These are phyloP conservation scores for Calephelis perditalis DNA, from an alignment of 2,888 invertebrate genomes.

Conservation along the genomic window DNA sequence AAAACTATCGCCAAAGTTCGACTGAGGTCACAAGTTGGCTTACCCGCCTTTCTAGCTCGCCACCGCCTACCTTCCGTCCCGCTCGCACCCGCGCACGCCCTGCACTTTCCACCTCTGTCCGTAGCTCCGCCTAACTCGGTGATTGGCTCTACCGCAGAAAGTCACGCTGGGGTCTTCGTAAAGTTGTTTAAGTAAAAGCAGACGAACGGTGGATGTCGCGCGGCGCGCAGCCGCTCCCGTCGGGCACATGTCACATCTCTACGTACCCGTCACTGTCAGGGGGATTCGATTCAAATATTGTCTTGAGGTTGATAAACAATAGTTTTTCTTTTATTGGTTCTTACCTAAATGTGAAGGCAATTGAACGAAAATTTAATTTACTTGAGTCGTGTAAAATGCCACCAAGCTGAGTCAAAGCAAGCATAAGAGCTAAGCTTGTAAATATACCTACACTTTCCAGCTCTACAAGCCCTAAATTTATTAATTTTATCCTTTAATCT, in stretches of 20 bases:
- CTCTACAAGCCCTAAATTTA: too few species aligned
- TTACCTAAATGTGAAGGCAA: too few species aligned
- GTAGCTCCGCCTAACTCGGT: constrained; percentile 38
- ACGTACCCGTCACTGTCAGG: too few species aligned
- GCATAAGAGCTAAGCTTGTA: too few species aligned
- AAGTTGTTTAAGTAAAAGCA: neutral
- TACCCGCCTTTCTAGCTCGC: constrained; percentile 29
- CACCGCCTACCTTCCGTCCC: constrained; percentile 37
- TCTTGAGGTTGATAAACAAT: too few species aligned
- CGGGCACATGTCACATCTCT: neutral
- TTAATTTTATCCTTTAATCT: too few species aligned
- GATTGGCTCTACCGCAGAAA: constrained; percentile 17
- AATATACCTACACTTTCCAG: too few species aligned
- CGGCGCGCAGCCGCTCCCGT: neutral
- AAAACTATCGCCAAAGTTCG: constrained; percentile 29
- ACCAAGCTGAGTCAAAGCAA: too few species aligned
- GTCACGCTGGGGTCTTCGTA: neutral
- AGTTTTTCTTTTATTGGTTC: too few species aligned
- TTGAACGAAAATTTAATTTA: too few species aligned
- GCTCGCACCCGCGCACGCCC: constrained; percentile 21
- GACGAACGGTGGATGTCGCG: neutral
- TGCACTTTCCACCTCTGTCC: constrained; percentile 35
- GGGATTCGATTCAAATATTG: too few species aligned
- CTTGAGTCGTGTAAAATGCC: too few species aligned
- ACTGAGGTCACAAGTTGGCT: constrained; percentile 27